Evolutionary conservation across 2,888 invertebrate species (phyloP).

Genomic region (Platycheirus rosarum): DNA sequence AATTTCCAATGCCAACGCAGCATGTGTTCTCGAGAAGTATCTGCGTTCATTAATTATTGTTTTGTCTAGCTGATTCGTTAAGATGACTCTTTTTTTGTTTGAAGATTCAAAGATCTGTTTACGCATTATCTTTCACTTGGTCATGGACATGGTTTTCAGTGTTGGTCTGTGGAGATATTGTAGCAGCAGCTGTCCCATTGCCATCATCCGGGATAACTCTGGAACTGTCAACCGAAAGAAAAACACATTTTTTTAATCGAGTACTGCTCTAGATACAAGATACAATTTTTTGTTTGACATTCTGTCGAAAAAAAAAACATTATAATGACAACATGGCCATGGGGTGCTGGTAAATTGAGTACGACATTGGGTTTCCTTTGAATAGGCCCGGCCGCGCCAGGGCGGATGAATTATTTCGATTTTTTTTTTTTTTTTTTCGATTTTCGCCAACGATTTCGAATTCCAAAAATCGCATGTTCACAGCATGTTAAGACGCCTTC

Average conservation of each 20-base stretch:
- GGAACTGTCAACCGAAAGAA: conserved; percentile 57
- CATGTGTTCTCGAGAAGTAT: conserved; percentile 37
- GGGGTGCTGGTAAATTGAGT: conserved; percentile 54
- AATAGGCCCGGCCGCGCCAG: conserved; percentile 2
- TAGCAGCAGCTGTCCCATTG: conserved; percentile 48
- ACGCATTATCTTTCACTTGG: conserved; percentile 36
- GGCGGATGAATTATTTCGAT: conserved; percentile 15
- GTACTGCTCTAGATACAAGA: conserved; percentile 56
- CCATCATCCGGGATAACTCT: conserved; percentile 50
- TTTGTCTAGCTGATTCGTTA: conserved; percentile 64
- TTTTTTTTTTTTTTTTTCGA: conserved; percentile 21
- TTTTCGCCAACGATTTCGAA: conserved; percentile 31
- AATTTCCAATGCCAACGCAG: conserved; percentile 43
- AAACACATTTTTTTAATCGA: conserved; percentile 37
- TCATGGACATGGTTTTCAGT: conserved; percentile 14
- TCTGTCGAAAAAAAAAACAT: not conserved
- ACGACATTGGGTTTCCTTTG: conserved; percentile 60
- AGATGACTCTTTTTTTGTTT: conserved; percentile 46
- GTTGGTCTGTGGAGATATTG: not conserved
- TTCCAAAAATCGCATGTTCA: conserved; percentile 58
- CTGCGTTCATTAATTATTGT: conserved; percentile 67
- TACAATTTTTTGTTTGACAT: conserved; percentile 2
- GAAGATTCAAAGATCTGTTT: conserved; percentile 51
- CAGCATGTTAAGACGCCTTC: conserved; percentile 65
- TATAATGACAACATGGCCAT: conserved; percentile 61